phyloP scores from a whole-genome alignment of 2,113 vertebrate species.

The Galbula dea region DNA sequence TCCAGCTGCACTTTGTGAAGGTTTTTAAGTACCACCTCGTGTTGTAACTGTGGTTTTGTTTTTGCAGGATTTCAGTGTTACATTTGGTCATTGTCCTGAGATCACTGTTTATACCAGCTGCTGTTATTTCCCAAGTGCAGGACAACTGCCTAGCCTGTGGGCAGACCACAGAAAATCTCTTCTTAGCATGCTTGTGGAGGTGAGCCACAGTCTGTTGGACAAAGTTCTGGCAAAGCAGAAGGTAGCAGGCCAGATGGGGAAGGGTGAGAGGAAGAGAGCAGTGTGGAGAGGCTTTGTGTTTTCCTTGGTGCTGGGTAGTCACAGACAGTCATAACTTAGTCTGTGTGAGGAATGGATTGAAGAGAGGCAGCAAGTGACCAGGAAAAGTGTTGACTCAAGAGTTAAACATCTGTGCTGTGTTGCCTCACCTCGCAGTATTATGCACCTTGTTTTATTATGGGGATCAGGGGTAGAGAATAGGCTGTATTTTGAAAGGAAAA shows the following conservation, averaged over 20 bases:
- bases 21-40: not conserved
- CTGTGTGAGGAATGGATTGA: not conserved
- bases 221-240: not conserved
- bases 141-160: slow-evolving; percentile 86
- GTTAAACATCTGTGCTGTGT: not conserved
- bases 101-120: slow-evolving; percentile 95
- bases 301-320: not conserved
- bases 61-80: slow-evolving; percentile 90
- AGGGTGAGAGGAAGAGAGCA: not conserved
- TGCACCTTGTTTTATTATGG: not conserved
- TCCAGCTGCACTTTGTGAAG: not conserved
- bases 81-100: slow-evolving; percentile 93
- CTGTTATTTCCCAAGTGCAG: slow-evolving; percentile 87
- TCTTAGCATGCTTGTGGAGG: slow-evolving; percentile 96
- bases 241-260: not conserved
- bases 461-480: not conserved
- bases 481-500: not conserved
- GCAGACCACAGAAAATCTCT: slow-evolving; percentile 91
- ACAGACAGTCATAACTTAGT: not conserved
- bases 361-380: not conserved
- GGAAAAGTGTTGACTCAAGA: not conserved
- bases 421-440: not conserved
- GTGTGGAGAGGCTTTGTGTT: not conserved
- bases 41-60: not conserved
- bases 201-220: slow-evolving; percentile 60